Evolutionary conservation across 2,113 vertebrate species (phyloP), one percentile per base, ranked within the genome.

Genomic region (Noctilio leporinus): DNA sequence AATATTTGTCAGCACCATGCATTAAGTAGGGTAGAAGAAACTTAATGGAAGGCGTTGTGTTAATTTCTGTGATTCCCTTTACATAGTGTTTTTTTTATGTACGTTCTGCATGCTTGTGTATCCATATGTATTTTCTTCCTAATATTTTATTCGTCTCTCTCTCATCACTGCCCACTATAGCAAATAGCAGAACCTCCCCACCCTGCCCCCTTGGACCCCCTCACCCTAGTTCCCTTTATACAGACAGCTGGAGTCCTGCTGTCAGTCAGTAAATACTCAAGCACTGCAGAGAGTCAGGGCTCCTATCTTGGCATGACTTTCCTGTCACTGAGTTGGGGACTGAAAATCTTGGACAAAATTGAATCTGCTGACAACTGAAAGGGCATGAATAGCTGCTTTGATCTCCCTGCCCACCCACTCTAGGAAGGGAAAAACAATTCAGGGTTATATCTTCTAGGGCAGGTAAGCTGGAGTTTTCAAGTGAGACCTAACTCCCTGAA

Each of bases 241-340:
- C 8, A 45, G 7, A 76, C 8, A 45, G 7, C 16, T 67, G 69
- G 20, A 33, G 57, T 64, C 82, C 92, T 2, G 20, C 93, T 64
- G 91, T 55, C 89, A 83, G 30, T 80, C 89, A 91, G 75, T 96
- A 94, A 69, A 55, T 33, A 26, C 78, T 70, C n/a, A 43, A 64
- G 45, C 78, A 26, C 86, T 76, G 40, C 40, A 30, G 57, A 80
- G n/a, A 62, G 69, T 77, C 83, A 73, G 80, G 78, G 16, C n/a
- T 80, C 43, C 85, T 70, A 59, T 65, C n/a, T 83, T 91, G 78
- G 70, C 64, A 28, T 55, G 67, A 16, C 73, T 73, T 49, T 91
- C 55, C 24, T 90, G 84, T 85, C 78, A 53, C 53, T 81, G 83
- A 81, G 57, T n/a, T 96, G 24, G 84, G 47, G 64, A 76, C 65